These are phyloP conservation scores for Anthophora plumipes DNA, from an alignment of 2,888 invertebrate genomes.

Conservation along the genomic window DNA sequence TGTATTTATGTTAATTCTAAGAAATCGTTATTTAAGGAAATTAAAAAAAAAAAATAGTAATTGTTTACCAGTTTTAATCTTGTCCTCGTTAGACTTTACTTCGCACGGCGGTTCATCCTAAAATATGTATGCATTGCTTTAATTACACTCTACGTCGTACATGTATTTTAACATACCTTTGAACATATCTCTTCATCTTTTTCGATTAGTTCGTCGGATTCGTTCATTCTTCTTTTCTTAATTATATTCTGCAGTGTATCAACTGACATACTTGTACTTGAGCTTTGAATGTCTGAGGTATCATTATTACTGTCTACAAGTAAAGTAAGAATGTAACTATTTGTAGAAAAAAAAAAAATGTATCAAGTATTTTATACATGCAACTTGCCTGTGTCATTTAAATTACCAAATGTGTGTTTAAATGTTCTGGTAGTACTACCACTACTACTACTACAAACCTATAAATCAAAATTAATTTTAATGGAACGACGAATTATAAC, in stretches of 20 bases:
- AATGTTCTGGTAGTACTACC: slow-evolving; percentile 49
- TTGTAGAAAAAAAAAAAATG: background rate
- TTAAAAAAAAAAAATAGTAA: background rate
- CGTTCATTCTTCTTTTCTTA: slow-evolving; percentile 79
- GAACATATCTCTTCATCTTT: slow-evolving; percentile 51
- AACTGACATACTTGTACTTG: slow-evolving; percentile 65
- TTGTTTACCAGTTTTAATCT: slow-evolving; percentile 61
- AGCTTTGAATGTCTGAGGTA: slow-evolving; percentile 27
- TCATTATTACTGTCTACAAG: slow-evolving; percentile 47
- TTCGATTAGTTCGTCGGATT: slow-evolving; percentile 64
- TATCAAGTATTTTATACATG: background rate
- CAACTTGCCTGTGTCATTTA: slow-evolving; percentile 45
- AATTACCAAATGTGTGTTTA: slow-evolving; percentile 52
- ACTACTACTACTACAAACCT: slow-evolving; percentile 54
- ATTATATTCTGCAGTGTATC: slow-evolving; percentile 75
- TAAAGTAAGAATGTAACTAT: slow-evolving; percentile 12
- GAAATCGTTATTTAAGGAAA: background rate
- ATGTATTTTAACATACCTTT: slow-evolving; percentile 46
- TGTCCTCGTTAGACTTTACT: slow-evolving; percentile 32
- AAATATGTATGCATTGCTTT: slow-evolving; percentile 12
- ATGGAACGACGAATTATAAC: background rate
- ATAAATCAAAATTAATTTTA: slow-evolving; percentile 6
- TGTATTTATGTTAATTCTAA: background rate
- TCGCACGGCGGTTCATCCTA: slow-evolving; percentile 29
- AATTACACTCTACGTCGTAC: slow-evolving; percentile 11